Evolutionary conservation across 2,797 vertebrate genomes (phyloP).

Genomic region (Pangasius larnaudii): DNA sequence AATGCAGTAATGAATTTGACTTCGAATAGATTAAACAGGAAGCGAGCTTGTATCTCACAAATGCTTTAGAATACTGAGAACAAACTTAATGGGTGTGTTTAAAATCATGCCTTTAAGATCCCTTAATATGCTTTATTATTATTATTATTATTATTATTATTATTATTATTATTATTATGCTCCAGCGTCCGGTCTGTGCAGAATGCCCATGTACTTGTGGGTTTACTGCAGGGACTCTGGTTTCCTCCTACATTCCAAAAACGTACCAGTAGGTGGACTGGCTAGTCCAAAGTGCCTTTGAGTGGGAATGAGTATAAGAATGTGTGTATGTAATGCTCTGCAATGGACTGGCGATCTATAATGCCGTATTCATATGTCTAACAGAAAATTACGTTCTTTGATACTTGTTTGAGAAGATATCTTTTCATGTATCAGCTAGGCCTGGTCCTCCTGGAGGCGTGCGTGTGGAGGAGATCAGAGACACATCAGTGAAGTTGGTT

Average conservation of each 20-base stretch:
- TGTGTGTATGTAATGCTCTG: not conserved
- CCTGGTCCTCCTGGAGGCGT: slow-evolving; percentile 92
- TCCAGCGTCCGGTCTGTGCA: not conserved
- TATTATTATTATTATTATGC: not conserved
- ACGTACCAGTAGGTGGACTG: not conserved
- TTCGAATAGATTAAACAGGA: too few species aligned
- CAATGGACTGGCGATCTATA: not conserved
- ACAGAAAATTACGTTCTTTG: not conserved
- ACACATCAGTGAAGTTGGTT: slow-evolving; percentile 86
- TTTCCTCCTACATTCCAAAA: not conserved
- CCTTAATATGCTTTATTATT: too few species aligned
- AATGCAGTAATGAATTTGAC: too few species aligned
- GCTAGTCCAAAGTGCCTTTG: not conserved
- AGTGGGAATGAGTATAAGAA: not conserved
- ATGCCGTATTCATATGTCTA: not conserved
- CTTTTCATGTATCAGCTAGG: slow-evolving; percentile 72
- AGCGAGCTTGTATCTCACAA: too few species aligned
- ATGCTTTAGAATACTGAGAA: too few species aligned
- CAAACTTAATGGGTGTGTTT: too few species aligned
- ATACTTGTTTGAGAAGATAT: not conserved
- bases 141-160: too few species aligned
- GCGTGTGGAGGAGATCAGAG: slow-evolving; percentile 86
- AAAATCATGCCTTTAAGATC: too few species aligned
- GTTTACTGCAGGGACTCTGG: not conserved
- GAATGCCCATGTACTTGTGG: too few species aligned